Percentiles rank a stretch among this genome's conserved stretches.
Conservation (phyloP, 1,140 invertebrate genomes). For the Drosophila novamexicana region DNA sequence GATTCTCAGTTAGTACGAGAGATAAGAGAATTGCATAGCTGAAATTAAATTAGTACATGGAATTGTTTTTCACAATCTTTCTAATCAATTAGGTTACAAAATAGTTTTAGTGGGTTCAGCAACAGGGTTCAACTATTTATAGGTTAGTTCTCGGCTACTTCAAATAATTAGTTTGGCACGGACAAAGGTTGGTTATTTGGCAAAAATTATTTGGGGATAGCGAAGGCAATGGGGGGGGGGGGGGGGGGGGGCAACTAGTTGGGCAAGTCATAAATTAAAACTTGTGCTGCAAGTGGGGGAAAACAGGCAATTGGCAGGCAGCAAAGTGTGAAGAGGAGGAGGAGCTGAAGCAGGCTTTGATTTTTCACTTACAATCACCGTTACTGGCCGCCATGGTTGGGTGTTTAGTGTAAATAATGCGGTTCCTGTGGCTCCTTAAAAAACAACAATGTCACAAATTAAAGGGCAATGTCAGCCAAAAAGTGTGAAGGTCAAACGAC, state of each 20-base stretch:
- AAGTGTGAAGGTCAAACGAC: slow-evolving; percentile 59
- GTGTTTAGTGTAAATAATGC: slow-evolving; percentile 46
- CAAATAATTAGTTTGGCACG: not conserved
- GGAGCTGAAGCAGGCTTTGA: slow-evolving; percentile 3
- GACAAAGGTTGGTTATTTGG: not conserved
- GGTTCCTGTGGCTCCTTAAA: slow-evolving; percentile 71
- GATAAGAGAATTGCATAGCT: not conserved
- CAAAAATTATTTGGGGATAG: not conserved
- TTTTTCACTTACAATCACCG: slow-evolving; percentile 72
- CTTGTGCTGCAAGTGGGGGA: slow-evolving; percentile 14
- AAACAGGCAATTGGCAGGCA: slow-evolving; percentile 12
- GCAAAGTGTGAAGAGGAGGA: not conserved
- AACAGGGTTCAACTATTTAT: not conserved
- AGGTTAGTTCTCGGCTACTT: not conserved
- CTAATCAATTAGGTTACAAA: not conserved
- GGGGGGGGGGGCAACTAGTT: slow-evolving; percentile 1
- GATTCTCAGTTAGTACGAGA: not conserved
- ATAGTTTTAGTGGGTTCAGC: not conserved
- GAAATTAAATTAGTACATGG: not conserved
- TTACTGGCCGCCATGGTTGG: slow-evolving; percentile 71
- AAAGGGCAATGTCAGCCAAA: slow-evolving; percentile 10
- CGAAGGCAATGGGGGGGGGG: too few species aligned
- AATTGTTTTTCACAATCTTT: not conserved
- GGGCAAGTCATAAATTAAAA: slow-evolving; percentile 18
- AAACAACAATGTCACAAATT: slow-evolving; percentile 42